phyloP scores from a whole-genome alignment of 2,797 vertebrate genomes.

The Bovichtus diacanthus region DNA sequence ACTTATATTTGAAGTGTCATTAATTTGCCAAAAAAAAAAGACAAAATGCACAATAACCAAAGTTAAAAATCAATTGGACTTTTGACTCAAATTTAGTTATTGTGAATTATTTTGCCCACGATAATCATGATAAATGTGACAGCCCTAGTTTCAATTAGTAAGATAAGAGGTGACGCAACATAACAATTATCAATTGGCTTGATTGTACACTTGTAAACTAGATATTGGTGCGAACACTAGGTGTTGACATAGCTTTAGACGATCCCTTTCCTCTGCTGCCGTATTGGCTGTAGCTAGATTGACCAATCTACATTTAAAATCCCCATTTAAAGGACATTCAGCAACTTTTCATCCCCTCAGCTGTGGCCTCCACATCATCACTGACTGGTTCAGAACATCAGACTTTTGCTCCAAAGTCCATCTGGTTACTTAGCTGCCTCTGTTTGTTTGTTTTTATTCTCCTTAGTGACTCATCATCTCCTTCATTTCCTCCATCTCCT shows the following conservation, averaged over 20 bases:
- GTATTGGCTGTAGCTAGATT: not conserved
- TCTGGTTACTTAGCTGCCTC: constrained; percentile 77
- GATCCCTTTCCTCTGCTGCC: not conserved
- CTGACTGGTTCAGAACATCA: constrained; percentile 58
- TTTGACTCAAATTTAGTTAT: too few relatives aligned
- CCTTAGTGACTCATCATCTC: constrained; percentile 76
- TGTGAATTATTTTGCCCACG: too few relatives aligned
- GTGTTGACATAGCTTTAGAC: too few relatives aligned
- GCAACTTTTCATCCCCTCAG: constrained; percentile 30
- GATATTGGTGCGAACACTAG: not conserved
- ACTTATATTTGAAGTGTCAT: too few relatives aligned
- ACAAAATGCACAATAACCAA: too few relatives aligned
- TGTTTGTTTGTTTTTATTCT: constrained; percentile 79
- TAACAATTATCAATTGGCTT: not conserved
- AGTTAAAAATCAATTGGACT: too few relatives aligned
- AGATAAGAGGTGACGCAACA: not conserved
- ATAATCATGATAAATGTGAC: too few relatives aligned
- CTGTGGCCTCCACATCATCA: constrained; percentile 58
- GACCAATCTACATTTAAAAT: not conserved
- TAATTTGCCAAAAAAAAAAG: too few relatives aligned
- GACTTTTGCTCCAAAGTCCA: constrained; percentile 59
- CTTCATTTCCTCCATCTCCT: constrained; percentile 72
- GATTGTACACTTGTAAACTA: not conserved
- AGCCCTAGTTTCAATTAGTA: too few relatives aligned
- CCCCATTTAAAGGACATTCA: constrained; percentile 21